Evolutionary conservation across 2,797 vertebrate genomes (phyloP).

Genomic region (Pangasius larnaudii): DNA sequence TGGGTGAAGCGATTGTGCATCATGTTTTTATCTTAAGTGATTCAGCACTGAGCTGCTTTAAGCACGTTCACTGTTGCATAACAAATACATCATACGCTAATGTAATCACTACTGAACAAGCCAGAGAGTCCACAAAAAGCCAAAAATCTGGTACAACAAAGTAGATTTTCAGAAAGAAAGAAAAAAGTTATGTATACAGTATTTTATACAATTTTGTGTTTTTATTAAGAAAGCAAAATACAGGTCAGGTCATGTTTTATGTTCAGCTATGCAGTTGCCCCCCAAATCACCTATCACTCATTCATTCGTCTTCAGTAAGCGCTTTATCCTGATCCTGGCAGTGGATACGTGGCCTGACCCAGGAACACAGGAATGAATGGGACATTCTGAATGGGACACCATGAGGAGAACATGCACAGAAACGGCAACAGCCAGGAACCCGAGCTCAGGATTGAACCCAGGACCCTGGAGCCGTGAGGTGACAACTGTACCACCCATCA

Average conservation of each 20-base stretch:
- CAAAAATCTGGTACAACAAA: not conserved
- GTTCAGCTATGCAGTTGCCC: not conserved
- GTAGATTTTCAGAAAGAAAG: not conserved
- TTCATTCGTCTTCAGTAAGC: not conserved
- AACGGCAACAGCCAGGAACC: not conserved
- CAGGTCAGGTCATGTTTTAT: not conserved
- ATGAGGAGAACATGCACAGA: not conserved
- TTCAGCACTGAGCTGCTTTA: not conserved
- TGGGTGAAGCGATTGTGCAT: not conserved
- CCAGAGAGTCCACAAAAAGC: not conserved
- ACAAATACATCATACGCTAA: slow-evolving; percentile 3
- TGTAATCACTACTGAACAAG: not conserved
- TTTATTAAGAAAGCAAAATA: not conserved
- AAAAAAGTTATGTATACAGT: not conserved
- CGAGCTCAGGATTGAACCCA: not conserved
- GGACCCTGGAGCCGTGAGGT: not conserved
- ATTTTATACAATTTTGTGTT: not conserved
- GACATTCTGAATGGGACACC: not conserved
- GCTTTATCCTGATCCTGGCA: not conserved
- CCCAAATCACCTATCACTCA: not conserved
- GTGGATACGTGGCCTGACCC: not conserved
- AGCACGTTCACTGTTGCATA: not conserved
- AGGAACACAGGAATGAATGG: not conserved
- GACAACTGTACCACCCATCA: not conserved
- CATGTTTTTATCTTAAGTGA: not conserved